These are phyloP conservation scores for Hylaeus anthracinus DNA, from an alignment of 1,140 invertebrate species.

Conservation along the genomic window DNA sequence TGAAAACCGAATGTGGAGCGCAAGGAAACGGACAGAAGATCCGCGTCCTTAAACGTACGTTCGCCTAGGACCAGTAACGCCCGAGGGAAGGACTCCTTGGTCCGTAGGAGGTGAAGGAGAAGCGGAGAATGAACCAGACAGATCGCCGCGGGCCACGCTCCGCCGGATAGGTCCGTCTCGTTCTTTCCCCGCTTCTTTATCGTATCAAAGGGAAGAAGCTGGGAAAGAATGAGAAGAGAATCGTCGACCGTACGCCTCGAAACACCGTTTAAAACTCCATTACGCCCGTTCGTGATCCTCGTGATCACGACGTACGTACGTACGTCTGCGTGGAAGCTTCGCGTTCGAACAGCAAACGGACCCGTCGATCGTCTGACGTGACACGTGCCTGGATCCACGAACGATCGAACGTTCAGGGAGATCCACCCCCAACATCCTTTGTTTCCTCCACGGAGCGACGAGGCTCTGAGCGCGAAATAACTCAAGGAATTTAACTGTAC, in stretches of 20 bases:
- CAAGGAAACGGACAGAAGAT: background rate
- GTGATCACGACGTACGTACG: slow-evolving; percentile 48
- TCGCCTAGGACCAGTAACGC: slow-evolving; percentile 48
- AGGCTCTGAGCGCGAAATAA: no score
- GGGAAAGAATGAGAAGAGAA: slow-evolving; percentile 39
- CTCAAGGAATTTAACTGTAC: no score
- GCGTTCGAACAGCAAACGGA: slow-evolving; percentile 43
- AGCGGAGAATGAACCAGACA: slow-evolving; percentile 43
- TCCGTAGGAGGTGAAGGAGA: slow-evolving; percentile 42
- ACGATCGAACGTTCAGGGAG: background rate
- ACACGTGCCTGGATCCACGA: slow-evolving; percentile 38
- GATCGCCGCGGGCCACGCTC: slow-evolving; percentile 51
- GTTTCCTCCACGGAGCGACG: background rate
- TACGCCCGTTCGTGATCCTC: slow-evolving; percentile 58
- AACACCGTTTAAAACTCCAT: slow-evolving; percentile 69
- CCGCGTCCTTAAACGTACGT: slow-evolving; percentile 4
- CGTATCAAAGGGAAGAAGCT: slow-evolving; percentile 59
- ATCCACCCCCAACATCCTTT: slow-evolving; percentile 19
- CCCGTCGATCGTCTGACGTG: slow-evolving; percentile 55
- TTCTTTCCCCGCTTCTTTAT: slow-evolving; percentile 36
- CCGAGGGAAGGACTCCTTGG: slow-evolving; percentile 52
- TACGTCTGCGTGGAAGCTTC: slow-evolving; percentile 21
- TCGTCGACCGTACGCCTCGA: slow-evolving; percentile 58
- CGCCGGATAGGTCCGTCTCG: slow-evolving; percentile 31
- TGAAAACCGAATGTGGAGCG: background rate